These are phyloP conservation scores for Drosophila nigrodunni DNA, from an alignment of 1,140 invertebrate species.

Conservation along the genomic window DNA sequence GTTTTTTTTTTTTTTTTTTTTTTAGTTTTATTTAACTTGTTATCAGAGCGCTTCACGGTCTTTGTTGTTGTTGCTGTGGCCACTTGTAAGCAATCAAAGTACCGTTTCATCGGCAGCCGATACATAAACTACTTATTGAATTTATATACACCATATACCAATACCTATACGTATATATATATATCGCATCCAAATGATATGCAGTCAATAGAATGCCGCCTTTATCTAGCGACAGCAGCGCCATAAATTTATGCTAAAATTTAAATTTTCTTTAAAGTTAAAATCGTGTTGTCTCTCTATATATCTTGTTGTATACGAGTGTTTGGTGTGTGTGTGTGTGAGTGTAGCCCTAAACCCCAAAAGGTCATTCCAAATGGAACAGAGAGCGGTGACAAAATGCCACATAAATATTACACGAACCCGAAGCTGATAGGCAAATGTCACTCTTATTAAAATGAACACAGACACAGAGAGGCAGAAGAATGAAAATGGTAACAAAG, in stretches of 20 bases:
- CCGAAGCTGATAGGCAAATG: conserved; percentile 71
- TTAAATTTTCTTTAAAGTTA: conserved; percentile 75
- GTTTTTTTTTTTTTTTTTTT: background rate
- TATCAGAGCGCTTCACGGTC: conserved; percentile 38
- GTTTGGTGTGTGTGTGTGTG: conserved; percentile 14
- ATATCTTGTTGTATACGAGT: background rate
- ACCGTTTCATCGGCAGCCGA: conserved; percentile 52
- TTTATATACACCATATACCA: conserved; percentile 28
- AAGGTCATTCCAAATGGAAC: conserved; percentile 67
- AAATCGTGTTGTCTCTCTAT: conserved; percentile 27
- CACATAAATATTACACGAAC: conserved; percentile 79
- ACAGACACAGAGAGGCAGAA: background rate
- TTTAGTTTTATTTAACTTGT: conserved; percentile 3
- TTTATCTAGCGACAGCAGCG: conserved; percentile 44
- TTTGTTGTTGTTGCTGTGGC: conserved; percentile 29
- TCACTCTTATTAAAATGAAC: conserved; percentile 68
- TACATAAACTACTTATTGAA: conserved; percentile 45
- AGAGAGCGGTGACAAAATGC: conserved; percentile 69
- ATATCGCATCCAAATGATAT: conserved; percentile 51
- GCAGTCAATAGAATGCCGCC: conserved; percentile 50
- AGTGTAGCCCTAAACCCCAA: conserved; percentile 42
- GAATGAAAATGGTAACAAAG: conserved; percentile 67
- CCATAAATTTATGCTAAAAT: conserved; percentile 81
- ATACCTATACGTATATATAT: conserved; percentile 20
- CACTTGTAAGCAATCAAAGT: conserved; percentile 56